Evolutionary conservation across 2,113 vertebrate species (phyloP).

Genomic region (Nannospalax galili): DNA sequence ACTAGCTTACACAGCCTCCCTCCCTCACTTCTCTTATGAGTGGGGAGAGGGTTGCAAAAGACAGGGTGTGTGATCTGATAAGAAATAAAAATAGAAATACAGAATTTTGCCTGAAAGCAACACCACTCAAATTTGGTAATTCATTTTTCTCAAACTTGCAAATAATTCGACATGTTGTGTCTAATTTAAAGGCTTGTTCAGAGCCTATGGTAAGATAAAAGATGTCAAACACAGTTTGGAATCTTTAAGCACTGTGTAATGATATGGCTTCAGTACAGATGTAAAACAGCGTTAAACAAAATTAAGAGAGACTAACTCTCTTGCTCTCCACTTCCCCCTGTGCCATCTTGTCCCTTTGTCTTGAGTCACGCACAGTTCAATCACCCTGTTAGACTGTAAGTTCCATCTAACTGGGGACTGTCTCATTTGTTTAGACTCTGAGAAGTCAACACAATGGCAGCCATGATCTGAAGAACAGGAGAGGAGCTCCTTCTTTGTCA

Average conservation of each 20-base stretch:
- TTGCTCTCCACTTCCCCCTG: not conserved
- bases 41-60: not conserved
- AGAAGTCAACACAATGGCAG: not conserved
- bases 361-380: not conserved
- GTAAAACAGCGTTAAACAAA: constrained; percentile 17
- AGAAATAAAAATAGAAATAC: not conserved
- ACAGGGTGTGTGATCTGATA: not conserved
- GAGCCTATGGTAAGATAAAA: not conserved
- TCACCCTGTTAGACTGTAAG: not conserved
- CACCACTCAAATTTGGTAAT: not conserved
- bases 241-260: not conserved
- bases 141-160: constrained; percentile 22
- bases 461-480: not conserved
- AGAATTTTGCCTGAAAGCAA: not conserved
- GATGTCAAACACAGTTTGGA: not conserved
- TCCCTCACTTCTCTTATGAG: not conserved
- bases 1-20: not conserved
- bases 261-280: not conserved
- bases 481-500: not conserved
- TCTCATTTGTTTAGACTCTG: not conserved
- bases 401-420: not conserved
- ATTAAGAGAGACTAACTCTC: not conserved
- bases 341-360: not conserved
- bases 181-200: constrained; percentile 5
- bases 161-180: constrained; percentile 15